phyloP scores from a whole-genome alignment of 2,888 invertebrate species.

The Erebia ligea region DNA sequence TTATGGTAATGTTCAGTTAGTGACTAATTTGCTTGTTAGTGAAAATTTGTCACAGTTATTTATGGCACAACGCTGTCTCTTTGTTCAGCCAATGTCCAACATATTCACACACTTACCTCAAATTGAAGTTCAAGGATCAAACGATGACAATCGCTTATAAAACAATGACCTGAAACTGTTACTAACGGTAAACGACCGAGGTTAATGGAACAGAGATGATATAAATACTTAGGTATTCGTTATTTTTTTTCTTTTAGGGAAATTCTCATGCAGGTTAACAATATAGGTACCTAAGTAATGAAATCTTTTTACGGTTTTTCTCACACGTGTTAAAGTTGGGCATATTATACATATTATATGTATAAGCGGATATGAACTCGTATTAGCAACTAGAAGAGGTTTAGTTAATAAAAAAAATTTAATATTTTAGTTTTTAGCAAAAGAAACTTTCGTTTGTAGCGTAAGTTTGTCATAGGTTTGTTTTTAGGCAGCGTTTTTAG shows the following conservation, averaged over 20 bases:
- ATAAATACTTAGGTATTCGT: too few relatives aligned
- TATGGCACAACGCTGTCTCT: background rate
- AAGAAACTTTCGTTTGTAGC: too few relatives aligned
- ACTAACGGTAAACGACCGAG: conserved; percentile 45
- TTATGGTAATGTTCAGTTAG: conserved; percentile 12
- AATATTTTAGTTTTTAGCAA: too few relatives aligned
- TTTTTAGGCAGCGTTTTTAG: too few relatives aligned
- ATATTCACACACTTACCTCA: conserved; percentile 28
- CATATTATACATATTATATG: too few relatives aligned
- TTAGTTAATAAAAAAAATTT: too few relatives aligned
- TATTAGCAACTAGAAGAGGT: too few relatives aligned
- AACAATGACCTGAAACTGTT: conserved; percentile 39
- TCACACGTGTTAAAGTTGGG: too few relatives aligned
- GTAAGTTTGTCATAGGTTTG: too few relatives aligned
- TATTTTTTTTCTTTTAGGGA: conserved; percentile 27
- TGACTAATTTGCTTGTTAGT: conserved; percentile 18
- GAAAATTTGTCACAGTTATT: conserved; percentile 13
- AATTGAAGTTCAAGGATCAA: conserved; percentile 42
- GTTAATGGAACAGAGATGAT: conserved; percentile 38
- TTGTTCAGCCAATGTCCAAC: conserved; percentile 2
- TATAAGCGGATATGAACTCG: too few relatives aligned
- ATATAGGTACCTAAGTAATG: background rate
- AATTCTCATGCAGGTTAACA: background rate
- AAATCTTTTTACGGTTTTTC: conserved; percentile 1
- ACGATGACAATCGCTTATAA: conserved; percentile 29